These are phyloP conservation scores for Aptenodytes forsteri DNA, from an alignment of 2,113 vertebrate genomes.

Conservation along the genomic window DNA sequence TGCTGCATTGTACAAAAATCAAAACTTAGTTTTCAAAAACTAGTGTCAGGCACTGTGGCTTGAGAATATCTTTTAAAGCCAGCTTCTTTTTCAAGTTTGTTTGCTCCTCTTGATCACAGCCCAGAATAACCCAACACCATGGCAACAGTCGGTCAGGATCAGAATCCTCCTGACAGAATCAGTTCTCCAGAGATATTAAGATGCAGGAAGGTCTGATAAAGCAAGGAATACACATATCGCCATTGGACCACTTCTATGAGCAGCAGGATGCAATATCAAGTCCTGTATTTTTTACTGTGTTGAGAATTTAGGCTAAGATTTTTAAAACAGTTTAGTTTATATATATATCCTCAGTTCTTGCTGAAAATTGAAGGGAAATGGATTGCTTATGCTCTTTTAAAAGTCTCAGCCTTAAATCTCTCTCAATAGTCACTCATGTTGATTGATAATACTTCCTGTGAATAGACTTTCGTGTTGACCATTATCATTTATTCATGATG, in stretches of 20 bases:
- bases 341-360: background rate
- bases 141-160: conserved; percentile 10
- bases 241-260: background rate
- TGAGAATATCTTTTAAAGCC: background rate
- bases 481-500: conserved; percentile 48
- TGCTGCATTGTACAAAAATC: background rate
- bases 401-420: conserved; percentile 17
- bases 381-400: background rate
- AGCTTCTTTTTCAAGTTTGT: conserved; percentile 15
- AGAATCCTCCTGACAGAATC: conserved; percentile 37
- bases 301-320: background rate
- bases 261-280: background rate
- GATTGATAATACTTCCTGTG: conserved; percentile 30
- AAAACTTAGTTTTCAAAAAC: background rate
- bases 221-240: background rate
- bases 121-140: conserved; percentile 35
- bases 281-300: background rate
- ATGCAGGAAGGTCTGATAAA: conserved; percentile 30
- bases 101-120: conserved; percentile 14
- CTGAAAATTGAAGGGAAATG: conserved; percentile 1
- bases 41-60: background rate
- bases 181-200: conserved; percentile 41
- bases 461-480: conserved; percentile 32
- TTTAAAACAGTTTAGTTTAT: background rate
- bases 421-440: background rate